Evolutionary conservation across 2,888 invertebrate genomes (phyloP).

Genomic region (Pheosia tremula): DNA sequence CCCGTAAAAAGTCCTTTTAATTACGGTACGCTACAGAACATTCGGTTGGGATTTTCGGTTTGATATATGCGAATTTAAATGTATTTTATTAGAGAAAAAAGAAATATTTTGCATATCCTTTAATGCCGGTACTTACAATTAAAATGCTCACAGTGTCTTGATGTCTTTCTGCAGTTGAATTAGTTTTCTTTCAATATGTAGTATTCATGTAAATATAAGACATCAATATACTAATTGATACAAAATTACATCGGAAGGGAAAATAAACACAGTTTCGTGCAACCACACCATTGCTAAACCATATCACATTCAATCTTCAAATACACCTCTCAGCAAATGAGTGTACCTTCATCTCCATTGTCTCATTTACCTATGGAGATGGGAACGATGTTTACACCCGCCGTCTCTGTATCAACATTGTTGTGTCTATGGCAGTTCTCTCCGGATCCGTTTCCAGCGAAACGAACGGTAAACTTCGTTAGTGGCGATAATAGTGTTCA

Average conservation of each 20-base stretch:
- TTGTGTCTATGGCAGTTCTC: slow-evolving; percentile 13
- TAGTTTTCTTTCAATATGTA: too few species aligned
- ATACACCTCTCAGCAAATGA: not conserved
- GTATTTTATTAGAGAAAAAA: not conserved
- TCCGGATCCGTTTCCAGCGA: slow-evolving; percentile 23
- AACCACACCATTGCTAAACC: too few species aligned
- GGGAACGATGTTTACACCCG: slow-evolving; percentile 17
- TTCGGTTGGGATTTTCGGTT: slow-evolving; percentile 24
- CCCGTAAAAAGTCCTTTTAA: slow-evolving; percentile 37
- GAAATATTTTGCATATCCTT: too few species aligned
- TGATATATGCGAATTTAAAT: slow-evolving; percentile 32
- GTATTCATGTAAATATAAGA: too few species aligned
- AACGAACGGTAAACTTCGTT: slow-evolving; percentile 36
- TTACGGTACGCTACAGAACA: slow-evolving; percentile 34
- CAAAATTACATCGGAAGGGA: too few species aligned
- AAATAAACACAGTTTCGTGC: not conserved
- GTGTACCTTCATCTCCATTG: not conserved
- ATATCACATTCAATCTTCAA: too few species aligned
- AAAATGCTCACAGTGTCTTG: too few species aligned
- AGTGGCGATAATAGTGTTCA: slow-evolving; percentile 62
- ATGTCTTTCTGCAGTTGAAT: too few species aligned
- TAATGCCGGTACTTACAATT: too few species aligned
- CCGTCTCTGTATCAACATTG: slow-evolving; percentile 16
- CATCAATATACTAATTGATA: too few species aligned
- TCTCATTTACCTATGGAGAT: slow-evolving; percentile 16